A percentile compares a stretch with the other conserved stretches of the same genome.
These are phyloP conservation scores for Lutjanus erythropterus DNA, from an alignment of 2,113 vertebrate species.

Conservation along the genomic window DNA sequence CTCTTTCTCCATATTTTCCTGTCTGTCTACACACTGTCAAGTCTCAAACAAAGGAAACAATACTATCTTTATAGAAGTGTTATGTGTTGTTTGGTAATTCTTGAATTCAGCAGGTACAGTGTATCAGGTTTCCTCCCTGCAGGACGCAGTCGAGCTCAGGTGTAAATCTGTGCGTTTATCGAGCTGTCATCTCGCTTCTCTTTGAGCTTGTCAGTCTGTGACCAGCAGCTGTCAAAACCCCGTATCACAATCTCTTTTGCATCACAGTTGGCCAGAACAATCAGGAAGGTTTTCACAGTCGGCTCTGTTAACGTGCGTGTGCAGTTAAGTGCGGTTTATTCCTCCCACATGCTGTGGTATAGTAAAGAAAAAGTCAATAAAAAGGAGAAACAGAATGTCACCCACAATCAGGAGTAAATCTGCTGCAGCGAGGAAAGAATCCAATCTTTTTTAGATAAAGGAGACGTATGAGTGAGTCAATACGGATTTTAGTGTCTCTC, in stretches of 20 bases:
- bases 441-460: not conserved
- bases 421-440: not conserved
- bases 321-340: constrained; percentile 14
- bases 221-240: constrained; percentile 35
- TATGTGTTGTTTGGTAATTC: not conserved
- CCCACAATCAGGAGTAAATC: constrained; percentile 25
- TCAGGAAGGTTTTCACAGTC: constrained; percentile 3
- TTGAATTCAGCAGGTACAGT: not conserved
- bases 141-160: not conserved
- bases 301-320: not conserved
- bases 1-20: not conserved
- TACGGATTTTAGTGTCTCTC: constrained; percentile 3
- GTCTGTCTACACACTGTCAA: not conserved
- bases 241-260: constrained; percentile 3
- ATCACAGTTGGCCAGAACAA: not conserved
- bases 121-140: constrained; percentile 9
- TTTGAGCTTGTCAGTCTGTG: constrained; percentile 12
- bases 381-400: constrained; percentile 15
- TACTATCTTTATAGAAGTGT: not conserved
- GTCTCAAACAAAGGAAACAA: not conserved
- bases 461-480: not conserved
- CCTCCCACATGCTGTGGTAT: not conserved
- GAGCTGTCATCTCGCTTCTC: constrained; percentile 1
- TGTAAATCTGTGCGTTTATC: constrained; percentile 3
- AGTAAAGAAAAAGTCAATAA: constrained; percentile 13